Evolutionary conservation across 2,888 invertebrate species (phyloP).

Genomic region (Tolmerus cingulatus): DNA sequence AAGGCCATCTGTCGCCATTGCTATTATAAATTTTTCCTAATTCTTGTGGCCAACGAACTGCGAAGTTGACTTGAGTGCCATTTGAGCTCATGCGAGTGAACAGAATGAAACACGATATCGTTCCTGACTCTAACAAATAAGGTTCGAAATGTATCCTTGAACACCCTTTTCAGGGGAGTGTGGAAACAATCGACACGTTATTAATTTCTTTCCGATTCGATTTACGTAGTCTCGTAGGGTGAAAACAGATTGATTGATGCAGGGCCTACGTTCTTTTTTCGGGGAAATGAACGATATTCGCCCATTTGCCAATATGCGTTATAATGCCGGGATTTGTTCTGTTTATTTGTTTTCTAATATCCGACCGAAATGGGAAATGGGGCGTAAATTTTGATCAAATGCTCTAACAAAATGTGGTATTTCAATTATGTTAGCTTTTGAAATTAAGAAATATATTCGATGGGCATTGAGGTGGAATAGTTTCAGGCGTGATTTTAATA

Average conservation of each 20-base stretch:
- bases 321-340: background rate
- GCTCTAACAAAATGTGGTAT: background rate
- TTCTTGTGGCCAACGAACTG: background rate
- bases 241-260: slow-evolving; percentile 46
- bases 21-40: background rate
- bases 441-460: background rate
- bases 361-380: background rate
- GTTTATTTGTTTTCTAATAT: background rate
- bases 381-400: background rate
- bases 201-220: slow-evolving; percentile 47
- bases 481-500: background rate
- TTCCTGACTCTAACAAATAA: background rate
- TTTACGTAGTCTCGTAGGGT: slow-evolving; percentile 37
- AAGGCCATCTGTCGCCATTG: background rate
- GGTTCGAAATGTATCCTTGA: background rate
- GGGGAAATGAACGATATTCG: background rate
- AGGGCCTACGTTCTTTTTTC: background rate
- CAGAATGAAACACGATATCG: background rate
- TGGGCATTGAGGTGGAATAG: background rate
- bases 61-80: background rate
- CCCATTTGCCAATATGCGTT: background rate
- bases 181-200: slow-evolving; percentile 46
- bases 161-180: background rate
- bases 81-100: background rate
- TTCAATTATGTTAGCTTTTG: background rate